Evolutionary conservation across 1,140 invertebrate species (phyloP), one percentile per base, ranked within the genome.

Genomic region (Meloidogyne floridensis): DNA sequence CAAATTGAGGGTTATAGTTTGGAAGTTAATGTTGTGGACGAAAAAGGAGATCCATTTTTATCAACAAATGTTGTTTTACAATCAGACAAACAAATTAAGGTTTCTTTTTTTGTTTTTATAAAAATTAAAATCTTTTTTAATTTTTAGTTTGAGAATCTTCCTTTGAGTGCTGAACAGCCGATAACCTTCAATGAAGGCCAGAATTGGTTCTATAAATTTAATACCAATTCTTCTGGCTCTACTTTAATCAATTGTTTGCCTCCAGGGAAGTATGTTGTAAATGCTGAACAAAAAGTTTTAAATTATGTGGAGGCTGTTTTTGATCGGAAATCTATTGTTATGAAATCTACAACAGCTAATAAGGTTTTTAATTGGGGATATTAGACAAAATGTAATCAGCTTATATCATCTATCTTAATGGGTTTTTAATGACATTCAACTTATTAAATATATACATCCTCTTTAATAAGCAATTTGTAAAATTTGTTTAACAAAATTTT

Each of bases 161-260:
- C 82, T 13, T 18, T 84, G 47, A 84, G 65, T 69, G 71, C 72
- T 87, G 90, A 65, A 83, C 84, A 18, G 73, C 83, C n/a, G 81
- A 59, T 80, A 8, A 81, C 59, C 32, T 32, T 32, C 32, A 43
- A 20, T 65, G 79, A 42, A 11, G 65, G 43, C 78, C 90, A 92
- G 43, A 18, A 43, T 72, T 92, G 93, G 1, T 90, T 95, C n/a
- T 98, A 96, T 88, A 92, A 94, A 87, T 93, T 94, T 11, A 91
- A 91, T 3, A 94, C 95, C 0, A 93, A 94, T 83, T 91, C 92
- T 76, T 92, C 92, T 75, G 96, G 96, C n/a, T 70, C 18, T n/a
- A 15, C 56, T 43, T 70, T 80, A 13, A 85, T 83, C 56, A 43
- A 82, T 32, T 83, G 82, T 56, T 56, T 83, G 13, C 82, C 83